These are phyloP conservation scores for Lepilemur septentrionalis DNA, from an alignment of 2,797 vertebrate genomes.

Conservation along the genomic window DNA sequence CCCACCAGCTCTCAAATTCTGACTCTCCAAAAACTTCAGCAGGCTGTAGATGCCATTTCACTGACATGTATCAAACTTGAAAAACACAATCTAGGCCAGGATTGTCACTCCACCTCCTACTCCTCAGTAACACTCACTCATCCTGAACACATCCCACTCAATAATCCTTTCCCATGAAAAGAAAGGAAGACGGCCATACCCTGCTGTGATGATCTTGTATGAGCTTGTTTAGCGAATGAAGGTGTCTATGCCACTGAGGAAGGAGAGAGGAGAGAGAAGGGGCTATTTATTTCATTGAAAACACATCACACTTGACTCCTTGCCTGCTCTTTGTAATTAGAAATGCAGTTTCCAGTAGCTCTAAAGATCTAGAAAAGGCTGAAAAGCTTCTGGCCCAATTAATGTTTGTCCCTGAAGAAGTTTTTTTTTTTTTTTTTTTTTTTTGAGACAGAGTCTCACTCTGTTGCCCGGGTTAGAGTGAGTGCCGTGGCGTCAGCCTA, in stretches of 20 bases:
- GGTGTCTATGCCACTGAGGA: neutral
- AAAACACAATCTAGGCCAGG: slow-evolving; percentile 78
- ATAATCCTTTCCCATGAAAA: slow-evolving; percentile 31
- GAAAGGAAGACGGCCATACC: neutral
- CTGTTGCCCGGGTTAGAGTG: no score
- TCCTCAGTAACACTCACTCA: slow-evolving; percentile 64
- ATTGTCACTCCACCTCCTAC: slow-evolving; percentile 76
- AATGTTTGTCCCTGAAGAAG: neutral
- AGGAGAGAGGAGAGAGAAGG: neutral
- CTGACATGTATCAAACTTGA: slow-evolving; percentile 76
- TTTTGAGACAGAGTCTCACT: no score
- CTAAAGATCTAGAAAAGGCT: slow-evolving; percentile 33
- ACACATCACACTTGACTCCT: neutral
- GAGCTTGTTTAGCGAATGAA: slow-evolving; percentile 13
- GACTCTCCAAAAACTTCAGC: slow-evolving; percentile 70
- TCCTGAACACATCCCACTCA: slow-evolving; percentile 74
- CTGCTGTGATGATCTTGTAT: neutral
- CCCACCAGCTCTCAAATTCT: slow-evolving; percentile 80
- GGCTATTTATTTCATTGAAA: slow-evolving; percentile 1
- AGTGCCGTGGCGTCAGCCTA: no score
- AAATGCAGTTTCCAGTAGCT: neutral
- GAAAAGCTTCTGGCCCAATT: neutral
- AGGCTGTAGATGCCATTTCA: slow-evolving; percentile 73
- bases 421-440: neutral
- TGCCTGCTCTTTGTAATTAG: neutral